Percentiles rank a stretch among this genome's conserved stretches.
Evolutionary conservation across 2,888 invertebrate species (phyloP).

Genomic region (Thelaira solivaga): DNA sequence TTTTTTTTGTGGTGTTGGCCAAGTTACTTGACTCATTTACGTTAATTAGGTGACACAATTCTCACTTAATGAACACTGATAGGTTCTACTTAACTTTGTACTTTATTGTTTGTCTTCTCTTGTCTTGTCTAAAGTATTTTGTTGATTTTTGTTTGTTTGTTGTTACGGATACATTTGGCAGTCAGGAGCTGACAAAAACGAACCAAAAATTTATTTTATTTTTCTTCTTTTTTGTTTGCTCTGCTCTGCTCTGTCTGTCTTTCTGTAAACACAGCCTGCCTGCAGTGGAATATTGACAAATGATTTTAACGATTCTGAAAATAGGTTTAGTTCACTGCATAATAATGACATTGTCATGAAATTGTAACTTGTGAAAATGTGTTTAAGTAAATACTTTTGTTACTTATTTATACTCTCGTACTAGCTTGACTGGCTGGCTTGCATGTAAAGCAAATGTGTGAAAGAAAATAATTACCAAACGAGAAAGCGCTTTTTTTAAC

Average conservation of each 20-base stretch:
- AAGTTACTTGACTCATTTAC: constrained; percentile 68
- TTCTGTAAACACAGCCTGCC: not conserved
- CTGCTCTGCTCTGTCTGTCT: not conserved
- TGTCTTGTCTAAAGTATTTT: constrained; percentile 38
- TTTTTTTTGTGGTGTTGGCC: constrained; percentile 64
- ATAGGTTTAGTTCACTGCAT: constrained; percentile 55
- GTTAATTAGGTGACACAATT: constrained; percentile 77
- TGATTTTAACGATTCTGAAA: constrained; percentile 55
- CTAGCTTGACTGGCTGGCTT: not conserved
- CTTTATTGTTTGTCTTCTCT: constrained; percentile 50
- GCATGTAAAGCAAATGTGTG: constrained; percentile 30
- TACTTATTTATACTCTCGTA: constrained; percentile 5
- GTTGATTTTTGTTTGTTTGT: constrained; percentile 37
- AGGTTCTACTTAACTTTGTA: constrained; percentile 59
- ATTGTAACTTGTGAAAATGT: constrained; percentile 56
- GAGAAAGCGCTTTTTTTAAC: constrained; percentile 1
- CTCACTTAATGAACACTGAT: constrained; percentile 72
- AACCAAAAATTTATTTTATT: not conserved
- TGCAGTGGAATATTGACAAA: constrained; percentile 57
- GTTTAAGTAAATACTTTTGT: constrained; percentile 33
- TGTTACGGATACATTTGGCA: constrained; percentile 37
- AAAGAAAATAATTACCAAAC: constrained; percentile 51
- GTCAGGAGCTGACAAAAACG: constrained; percentile 10
- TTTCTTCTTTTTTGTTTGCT: not conserved
- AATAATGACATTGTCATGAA: constrained; percentile 63